Base-by-base conservation (phyloP, 2,888 invertebrate species). In the Diogma glabrata region DNA sequence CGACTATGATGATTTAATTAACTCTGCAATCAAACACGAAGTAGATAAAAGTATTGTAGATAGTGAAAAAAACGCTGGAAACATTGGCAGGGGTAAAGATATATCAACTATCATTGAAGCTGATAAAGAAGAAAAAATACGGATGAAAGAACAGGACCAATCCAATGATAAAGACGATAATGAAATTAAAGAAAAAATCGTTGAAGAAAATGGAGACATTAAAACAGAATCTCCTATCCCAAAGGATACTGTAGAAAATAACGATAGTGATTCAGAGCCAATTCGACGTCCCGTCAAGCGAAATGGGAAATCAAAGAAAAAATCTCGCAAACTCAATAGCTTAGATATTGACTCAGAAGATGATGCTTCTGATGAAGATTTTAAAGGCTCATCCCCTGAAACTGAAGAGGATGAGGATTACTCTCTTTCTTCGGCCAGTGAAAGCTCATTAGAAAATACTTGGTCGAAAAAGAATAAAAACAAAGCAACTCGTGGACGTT, bases 1-100 rank as follows among this genome's bases (percentile, higher is more conserved):
- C 64, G 95, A 96, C 67, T 97, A 89, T 71, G 97, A 97, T 65
- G 87, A 94, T 24, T 79, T 96, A 66, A 96, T 97, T 59, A 88
- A 91, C 65, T 90, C 89, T 36, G 96, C 96, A 9, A 84, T 91
- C 57, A 81, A 82, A 71, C 83, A 83, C 59, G 87, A 87, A 62
- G 81, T 84, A 63, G 82, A 83, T 23, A 80, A 82, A 4, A 81
- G 81, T 1, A n/a, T n/a, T n/a, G n/a, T n/a, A n/a, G n/a, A n/a
- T n/a, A n/a, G n/a, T n/a, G n/a, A n/a, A n/a, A 82, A 82, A 52
- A 84, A 86, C 22, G 84, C 85, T 1, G 88, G 90, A 1, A 86
- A 85, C 67, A 80, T 84, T 59, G 85, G 86, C 1, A 76, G 89
- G 19, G 93, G 94, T 1, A 94, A 94, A 66, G 92, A 94, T 67